phyloP scores from a whole-genome alignment of 2,797 vertebrate genomes.

The Enteromius thamalakanensis region DNA sequence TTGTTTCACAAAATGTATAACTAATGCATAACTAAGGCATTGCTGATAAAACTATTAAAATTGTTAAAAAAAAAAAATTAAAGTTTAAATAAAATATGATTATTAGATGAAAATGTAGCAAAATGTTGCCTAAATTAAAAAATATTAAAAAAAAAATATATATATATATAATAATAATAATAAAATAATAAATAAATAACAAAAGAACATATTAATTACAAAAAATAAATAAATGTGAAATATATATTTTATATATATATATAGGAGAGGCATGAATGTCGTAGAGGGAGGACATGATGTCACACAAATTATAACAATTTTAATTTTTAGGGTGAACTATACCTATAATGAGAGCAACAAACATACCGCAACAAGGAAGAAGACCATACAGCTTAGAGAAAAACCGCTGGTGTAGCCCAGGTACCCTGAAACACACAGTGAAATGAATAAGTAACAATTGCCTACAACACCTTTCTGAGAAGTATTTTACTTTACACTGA shows the following conservation, averaged over 20 bases:
- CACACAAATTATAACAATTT: background rate
- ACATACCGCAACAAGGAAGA: constrained; percentile 94
- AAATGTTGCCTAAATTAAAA: background rate
- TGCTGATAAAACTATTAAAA: background rate
- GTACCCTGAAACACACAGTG: constrained; percentile 82
- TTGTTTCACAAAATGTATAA: no score
- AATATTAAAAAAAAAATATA: no score
- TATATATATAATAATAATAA: no score
- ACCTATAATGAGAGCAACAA: constrained; percentile 59
- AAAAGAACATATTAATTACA: background rate
- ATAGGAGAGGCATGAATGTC: no score
- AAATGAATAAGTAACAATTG: constrained; percentile 5
- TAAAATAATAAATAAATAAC: background rate
- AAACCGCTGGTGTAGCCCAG: constrained; percentile 97
- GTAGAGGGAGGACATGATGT: background rate
- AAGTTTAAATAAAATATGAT: background rate
- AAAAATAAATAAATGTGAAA: background rate
- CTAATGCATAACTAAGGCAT: background rate
- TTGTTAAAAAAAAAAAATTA: background rate
- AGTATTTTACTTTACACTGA: background rate
- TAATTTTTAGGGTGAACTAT: background rate
- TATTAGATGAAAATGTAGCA: background rate
- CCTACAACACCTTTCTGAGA: background rate
- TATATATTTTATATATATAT: no score
- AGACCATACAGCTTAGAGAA: constrained; percentile 98